Evolutionary conservation across 2,797 vertebrate genomes (phyloP).

Genomic region (Rhadinocentrus ornatus): DNA sequence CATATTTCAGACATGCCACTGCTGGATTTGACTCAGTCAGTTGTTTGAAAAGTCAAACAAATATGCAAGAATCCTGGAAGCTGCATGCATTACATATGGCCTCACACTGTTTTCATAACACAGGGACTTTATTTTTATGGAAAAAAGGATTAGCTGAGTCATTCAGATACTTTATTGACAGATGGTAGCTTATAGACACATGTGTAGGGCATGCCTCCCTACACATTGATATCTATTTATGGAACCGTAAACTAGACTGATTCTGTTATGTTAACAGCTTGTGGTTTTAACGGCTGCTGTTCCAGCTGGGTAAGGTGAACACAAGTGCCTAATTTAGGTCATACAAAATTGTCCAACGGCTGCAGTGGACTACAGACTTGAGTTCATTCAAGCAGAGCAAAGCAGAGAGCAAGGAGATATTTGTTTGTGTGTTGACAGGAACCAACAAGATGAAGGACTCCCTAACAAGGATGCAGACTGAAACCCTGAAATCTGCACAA

Average conservation of each 20-base stretch:
- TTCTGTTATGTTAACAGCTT: slow-evolving; percentile 68
- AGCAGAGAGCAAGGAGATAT: slow-evolving; percentile 33
- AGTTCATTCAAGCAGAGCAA: slow-evolving; percentile 50
- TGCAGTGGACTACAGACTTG: slow-evolving; percentile 49
- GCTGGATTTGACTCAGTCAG: slow-evolving; percentile 13
- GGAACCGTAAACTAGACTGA: slow-evolving; percentile 45
- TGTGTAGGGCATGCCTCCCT: slow-evolving; percentile 7
- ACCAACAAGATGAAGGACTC: slow-evolving; percentile 27
- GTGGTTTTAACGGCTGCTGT: slow-evolving; percentile 69
- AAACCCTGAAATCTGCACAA: slow-evolving; percentile 4
- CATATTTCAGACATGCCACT: slow-evolving; percentile 19
- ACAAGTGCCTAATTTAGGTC: slow-evolving; percentile 70
- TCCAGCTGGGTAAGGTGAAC: slow-evolving; percentile 66
- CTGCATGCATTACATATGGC: slow-evolving; percentile 15
- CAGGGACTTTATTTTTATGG: slow-evolving; percentile 22
- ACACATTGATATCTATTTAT: slow-evolving; percentile 63
- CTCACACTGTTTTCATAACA: slow-evolving; percentile 43
- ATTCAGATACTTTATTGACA: slow-evolving; percentile 44
- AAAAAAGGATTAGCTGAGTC: slow-evolving; percentile 38
- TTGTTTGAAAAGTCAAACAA: slow-evolving; percentile 17
- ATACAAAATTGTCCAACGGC: slow-evolving; percentile 46
- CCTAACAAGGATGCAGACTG: slow-evolving; percentile 12
- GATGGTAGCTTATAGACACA: slow-evolving; percentile 22
- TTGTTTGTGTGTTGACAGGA: slow-evolving; percentile 58
- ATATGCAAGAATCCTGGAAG: slow-evolving; percentile 5